These are phyloP conservation scores for Pseudonaja textilis DNA, from an alignment of 2,113 vertebrate genomes.

Conservation along the genomic window DNA sequence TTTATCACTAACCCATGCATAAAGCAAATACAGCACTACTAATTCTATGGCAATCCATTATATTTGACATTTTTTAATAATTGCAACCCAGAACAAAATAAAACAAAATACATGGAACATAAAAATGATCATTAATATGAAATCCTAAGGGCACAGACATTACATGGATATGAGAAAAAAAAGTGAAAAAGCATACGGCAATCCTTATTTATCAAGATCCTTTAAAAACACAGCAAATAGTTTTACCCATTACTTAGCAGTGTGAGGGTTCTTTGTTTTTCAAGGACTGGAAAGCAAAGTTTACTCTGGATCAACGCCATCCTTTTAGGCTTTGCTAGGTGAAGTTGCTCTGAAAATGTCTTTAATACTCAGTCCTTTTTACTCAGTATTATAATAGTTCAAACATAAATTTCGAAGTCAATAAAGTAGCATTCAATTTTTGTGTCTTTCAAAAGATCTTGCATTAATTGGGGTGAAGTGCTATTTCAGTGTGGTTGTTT, in stretches of 20 bases:
- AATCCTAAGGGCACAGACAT: neutral
- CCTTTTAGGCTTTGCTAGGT: neutral
- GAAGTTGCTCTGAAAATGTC: neutral
- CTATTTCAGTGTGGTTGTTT: neutral
- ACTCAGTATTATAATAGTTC: neutral
- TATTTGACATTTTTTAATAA: conserved; percentile 18
- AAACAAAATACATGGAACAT: conserved; percentile 9
- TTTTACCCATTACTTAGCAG: neutral
- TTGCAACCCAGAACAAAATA: neutral
- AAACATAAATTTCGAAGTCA: neutral
- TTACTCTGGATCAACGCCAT: neutral
- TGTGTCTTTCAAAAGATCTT: neutral
- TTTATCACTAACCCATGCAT: conserved; percentile 34
- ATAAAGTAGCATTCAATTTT: neutral
- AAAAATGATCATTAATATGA: conserved; percentile 8
- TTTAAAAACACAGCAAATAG: neutral
- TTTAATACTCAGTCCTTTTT: neutral
- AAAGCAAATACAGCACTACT: conserved; percentile 30
- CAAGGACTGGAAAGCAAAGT: neutral
- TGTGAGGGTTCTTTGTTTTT: neutral
- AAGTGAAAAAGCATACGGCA: neutral
- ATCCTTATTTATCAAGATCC: neutral
- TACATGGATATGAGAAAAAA: neutral
- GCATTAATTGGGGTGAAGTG: neutral
- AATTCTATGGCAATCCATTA: conserved; percentile 30